Conservation (phyloP, 1,140 invertebrate species). For the Drosophila murphyi region DNA sequence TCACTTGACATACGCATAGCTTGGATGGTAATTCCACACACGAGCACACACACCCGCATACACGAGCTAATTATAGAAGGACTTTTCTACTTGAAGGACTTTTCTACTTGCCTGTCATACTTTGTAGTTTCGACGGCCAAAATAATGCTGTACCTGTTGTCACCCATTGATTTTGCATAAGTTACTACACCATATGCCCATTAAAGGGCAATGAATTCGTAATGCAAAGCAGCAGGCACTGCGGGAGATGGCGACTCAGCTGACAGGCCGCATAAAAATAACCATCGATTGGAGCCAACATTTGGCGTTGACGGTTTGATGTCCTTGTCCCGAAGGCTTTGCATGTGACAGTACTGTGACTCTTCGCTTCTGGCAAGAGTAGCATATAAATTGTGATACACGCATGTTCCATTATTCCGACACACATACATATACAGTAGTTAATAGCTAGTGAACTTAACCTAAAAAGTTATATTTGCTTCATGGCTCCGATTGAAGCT, state of each 20-base stretch:
- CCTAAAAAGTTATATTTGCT: constrained; percentile 24
- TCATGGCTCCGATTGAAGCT: constrained; percentile 25
- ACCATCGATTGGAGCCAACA: constrained; percentile 69
- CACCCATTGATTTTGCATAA: constrained; percentile 31
- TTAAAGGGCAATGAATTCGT: constrained; percentile 43
- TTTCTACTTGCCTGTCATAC: constrained; percentile 19
- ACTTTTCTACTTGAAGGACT: constrained; percentile 32
- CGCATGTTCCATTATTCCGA: constrained; percentile 2
- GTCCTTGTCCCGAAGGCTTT: constrained; percentile 46
- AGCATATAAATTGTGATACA: constrained; percentile 23
- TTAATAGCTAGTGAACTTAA: constrained; percentile 22
- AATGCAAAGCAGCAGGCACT: constrained; percentile 6
- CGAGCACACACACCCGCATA: constrained; percentile 21
- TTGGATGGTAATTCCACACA: constrained; percentile 44
- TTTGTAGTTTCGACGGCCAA: background rate
- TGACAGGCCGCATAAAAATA: constrained; percentile 46
- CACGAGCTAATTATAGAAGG: constrained; percentile 52
- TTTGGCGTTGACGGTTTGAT: constrained; percentile 49
- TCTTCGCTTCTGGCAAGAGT: constrained; percentile 23
- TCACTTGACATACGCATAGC: constrained; percentile 55
- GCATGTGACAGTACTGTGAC: constrained; percentile 23
- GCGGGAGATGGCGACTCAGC: constrained; percentile 7
- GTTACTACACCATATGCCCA: constrained; percentile 31
- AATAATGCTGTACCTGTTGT: background rate
- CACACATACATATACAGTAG: background rate